A percentile compares a stretch with the other conserved stretches of the same genome.
Evolutionary conservation across 1,140 invertebrate genomes (phyloP).

Genomic region (Caenorhabditis latens): DNA sequence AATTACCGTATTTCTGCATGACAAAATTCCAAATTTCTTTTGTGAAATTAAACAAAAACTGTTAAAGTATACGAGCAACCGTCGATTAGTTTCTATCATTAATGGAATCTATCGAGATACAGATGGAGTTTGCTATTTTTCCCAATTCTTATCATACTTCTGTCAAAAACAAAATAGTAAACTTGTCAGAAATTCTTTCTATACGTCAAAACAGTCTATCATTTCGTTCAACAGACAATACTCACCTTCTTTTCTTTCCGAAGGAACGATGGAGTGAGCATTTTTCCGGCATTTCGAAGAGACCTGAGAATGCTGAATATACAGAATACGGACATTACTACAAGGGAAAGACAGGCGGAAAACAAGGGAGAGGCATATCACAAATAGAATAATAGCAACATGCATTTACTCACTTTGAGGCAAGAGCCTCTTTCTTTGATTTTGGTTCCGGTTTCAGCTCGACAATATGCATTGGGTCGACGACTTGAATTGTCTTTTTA

Average conservation of each 20-base stretch:
- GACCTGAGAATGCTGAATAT: conserved; percentile 57
- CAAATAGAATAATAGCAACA: not conserved
- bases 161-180: too few relatives aligned
- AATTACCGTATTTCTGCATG: too few relatives aligned
- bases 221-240: not conserved
- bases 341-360: conserved; percentile 44
- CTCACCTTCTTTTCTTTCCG: conserved; percentile 56
- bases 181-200: too few relatives aligned
- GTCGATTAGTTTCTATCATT: too few relatives aligned
- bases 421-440: conserved; percentile 34
- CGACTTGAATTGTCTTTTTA: conserved; percentile 37
- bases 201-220: not conserved
- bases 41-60: too few relatives aligned
- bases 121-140: too few relatives aligned
- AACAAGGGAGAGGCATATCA: not conserved
- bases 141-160: too few relatives aligned
- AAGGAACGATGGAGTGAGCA: conserved; percentile 48
- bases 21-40: too few relatives aligned
- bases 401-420: conserved; percentile 18
- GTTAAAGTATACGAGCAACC: too few relatives aligned
- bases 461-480: conserved; percentile 47
- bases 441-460: conserved; percentile 30
- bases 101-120: too few relatives aligned
- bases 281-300: conserved; percentile 52
- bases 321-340: conserved; percentile 51